These are phyloP conservation scores for Oryctes rhinoceros DNA, from an alignment of 1,140 invertebrate species.

Conservation along the genomic window DNA sequence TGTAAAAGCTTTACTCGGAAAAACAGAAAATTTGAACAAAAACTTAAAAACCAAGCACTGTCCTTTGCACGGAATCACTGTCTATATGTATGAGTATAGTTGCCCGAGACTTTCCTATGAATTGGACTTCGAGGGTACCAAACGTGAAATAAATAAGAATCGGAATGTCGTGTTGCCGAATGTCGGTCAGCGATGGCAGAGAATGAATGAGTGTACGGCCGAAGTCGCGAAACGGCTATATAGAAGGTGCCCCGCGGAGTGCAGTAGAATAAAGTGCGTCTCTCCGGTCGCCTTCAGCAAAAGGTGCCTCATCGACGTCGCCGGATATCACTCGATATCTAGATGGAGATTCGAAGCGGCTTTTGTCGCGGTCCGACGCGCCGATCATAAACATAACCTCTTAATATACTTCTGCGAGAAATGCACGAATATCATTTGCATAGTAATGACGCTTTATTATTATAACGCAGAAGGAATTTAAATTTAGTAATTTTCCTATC, in stretches of 20 bases:
- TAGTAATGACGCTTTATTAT: too few relatives aligned
- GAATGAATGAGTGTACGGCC: slow-evolving; percentile 15
- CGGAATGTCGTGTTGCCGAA: not conserved
- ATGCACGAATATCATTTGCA: too few relatives aligned
- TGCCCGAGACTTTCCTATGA: not conserved
- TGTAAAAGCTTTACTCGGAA: not conserved
- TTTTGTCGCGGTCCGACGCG: not conserved
- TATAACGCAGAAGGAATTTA: too few relatives aligned
- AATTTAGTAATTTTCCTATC: too few relatives aligned
- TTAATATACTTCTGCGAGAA: too few relatives aligned
- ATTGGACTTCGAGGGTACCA: not conserved
- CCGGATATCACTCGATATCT: slow-evolving; percentile 1
- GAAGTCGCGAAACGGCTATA: slow-evolving; percentile 31
- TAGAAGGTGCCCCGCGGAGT: slow-evolving; percentile 27
- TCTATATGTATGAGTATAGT: not conserved
- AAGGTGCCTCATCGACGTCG: not conserved
- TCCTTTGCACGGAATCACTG: not conserved
- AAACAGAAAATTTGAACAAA: not conserved
- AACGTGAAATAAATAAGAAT: not conserved
- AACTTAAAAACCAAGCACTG: slow-evolving; percentile 17
- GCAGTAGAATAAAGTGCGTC: slow-evolving; percentile 23
- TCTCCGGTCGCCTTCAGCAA: not conserved
- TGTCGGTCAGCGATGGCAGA: slow-evolving; percentile 16
- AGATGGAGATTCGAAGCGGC: not conserved
- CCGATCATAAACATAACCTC: too few relatives aligned